Evolutionary conservation across 1,140 invertebrate species (phyloP).

Genomic region (Penaeus indicus): DNA sequence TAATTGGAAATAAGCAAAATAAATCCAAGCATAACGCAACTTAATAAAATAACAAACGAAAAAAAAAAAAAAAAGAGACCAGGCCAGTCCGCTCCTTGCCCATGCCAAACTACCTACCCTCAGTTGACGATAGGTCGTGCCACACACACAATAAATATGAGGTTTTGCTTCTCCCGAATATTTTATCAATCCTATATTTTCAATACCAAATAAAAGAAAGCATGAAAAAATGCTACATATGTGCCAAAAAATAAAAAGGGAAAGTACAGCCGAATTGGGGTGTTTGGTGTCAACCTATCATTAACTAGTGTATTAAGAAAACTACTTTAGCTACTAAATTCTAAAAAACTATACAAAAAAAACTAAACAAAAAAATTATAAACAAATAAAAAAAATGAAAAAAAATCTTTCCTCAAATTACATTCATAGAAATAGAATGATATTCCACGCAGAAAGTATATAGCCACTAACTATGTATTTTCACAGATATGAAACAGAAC

Average conservation of each 20-base stretch:
- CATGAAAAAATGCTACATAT: not conserved
- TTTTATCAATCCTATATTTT: too few species aligned
- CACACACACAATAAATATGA: not conserved
- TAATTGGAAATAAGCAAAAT: too few species aligned
- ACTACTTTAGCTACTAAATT: constrained; percentile 36
- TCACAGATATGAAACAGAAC: constrained; percentile 47
- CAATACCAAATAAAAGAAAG: not conserved
- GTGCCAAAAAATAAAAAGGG: not conserved
- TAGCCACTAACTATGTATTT: constrained; percentile 41
- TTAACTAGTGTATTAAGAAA: constrained; percentile 41
- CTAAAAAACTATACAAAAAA: too few species aligned
- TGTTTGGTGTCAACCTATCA: constrained; percentile 37
- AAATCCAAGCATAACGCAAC: not conserved
- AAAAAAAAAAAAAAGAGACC: too few species aligned
- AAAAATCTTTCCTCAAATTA: not conserved
- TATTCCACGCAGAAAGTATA: not conserved
- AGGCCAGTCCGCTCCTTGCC: constrained; percentile 3
- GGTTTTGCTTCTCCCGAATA: too few species aligned
- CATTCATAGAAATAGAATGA: constrained; percentile 34
- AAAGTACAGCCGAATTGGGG: too few species aligned
- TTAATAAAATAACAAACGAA: too few species aligned
- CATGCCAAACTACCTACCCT: constrained; percentile 37
- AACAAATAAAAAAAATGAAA: too few species aligned
- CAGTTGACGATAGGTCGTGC: constrained; percentile 44
- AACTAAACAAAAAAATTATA: too few species aligned